A percentile compares a stretch with the other conserved stretches of the same genome.
Conservation (phyloP, 2,113 vertebrate genomes). For the Mesitornis unicolor region DNA sequence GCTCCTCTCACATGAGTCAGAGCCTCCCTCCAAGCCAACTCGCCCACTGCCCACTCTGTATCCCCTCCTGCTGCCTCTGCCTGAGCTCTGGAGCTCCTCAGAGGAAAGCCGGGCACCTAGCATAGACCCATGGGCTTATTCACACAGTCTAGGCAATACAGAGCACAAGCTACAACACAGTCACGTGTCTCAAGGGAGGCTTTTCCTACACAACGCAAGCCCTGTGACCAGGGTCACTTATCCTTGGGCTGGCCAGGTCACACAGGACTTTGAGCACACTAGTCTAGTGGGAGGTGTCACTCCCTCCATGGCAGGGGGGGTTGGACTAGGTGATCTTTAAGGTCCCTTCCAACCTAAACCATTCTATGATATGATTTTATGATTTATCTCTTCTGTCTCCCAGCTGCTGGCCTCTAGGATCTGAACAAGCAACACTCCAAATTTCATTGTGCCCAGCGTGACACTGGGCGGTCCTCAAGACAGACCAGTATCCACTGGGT, state of each 20-base stretch:
- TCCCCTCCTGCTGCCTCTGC: background rate
- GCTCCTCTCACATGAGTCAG: background rate
- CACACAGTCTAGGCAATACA: background rate
- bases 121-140: accelerated
- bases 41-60: background rate
- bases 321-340: too few species aligned
- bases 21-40: background rate
- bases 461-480: background rate
- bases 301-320: too few species aligned
- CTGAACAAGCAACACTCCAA: accelerated
- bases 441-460: background rate
- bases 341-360: too few species aligned
- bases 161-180: background rate
- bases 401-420: background rate
- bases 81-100: background rate
- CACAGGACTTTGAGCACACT: too few species aligned
- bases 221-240: background rate
- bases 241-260: background rate
- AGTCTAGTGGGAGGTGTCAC: too few species aligned
- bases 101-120: background rate
- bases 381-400: background rate
- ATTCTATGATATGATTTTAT: too few species aligned
- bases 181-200: background rate
- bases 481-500: background rate
- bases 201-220: background rate